phyloP scores from a whole-genome alignment of 2,113 vertebrate genomes.

The Dascyllus trimaculatus region DNA sequence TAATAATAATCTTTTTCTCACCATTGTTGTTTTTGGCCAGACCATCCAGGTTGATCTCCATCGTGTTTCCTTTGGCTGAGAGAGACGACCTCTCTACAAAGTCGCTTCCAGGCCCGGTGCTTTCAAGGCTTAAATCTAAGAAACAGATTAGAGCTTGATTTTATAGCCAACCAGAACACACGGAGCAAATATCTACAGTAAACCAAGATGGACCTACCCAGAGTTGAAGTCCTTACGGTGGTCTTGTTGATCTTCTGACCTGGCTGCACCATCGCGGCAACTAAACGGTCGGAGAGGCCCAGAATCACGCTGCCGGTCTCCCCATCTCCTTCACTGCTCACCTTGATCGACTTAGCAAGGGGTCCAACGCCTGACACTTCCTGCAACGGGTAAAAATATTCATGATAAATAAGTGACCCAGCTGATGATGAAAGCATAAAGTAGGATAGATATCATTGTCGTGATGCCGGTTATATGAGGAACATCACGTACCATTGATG shows the following conservation, averaged over 20 bases:
- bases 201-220: conserved; percentile 37
- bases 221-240: conserved; percentile 29
- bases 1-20: conserved; percentile 26
- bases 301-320: conserved; percentile 63
- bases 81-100: conserved; percentile 16
- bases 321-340: conserved; percentile 47
- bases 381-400: conserved; percentile 27
- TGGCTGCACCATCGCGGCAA: conserved; percentile 35
- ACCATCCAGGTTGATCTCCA: conserved; percentile 61
- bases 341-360: neutral
- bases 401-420: neutral
- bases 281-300: conserved; percentile 57
- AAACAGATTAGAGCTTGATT: neutral
- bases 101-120: conserved; percentile 18
- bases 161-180: neutral
- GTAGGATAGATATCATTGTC: neutral
- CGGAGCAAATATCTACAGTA: neutral
- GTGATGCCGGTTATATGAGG: neutral
- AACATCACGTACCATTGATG: conserved; percentile 52
- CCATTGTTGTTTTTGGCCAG: conserved; percentile 68
- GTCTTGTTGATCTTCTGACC: conserved; percentile 18
- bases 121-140: conserved; percentile 64
- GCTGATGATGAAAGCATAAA: neutral
- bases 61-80: conserved; percentile 52
- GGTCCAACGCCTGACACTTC: conserved; percentile 62